A percentile compares a stretch with the other conserved stretches of the same genome.
Evolutionary conservation across 2,797 vertebrate genomes (phyloP).

Genomic region (Podarcis lilfordi): DNA sequence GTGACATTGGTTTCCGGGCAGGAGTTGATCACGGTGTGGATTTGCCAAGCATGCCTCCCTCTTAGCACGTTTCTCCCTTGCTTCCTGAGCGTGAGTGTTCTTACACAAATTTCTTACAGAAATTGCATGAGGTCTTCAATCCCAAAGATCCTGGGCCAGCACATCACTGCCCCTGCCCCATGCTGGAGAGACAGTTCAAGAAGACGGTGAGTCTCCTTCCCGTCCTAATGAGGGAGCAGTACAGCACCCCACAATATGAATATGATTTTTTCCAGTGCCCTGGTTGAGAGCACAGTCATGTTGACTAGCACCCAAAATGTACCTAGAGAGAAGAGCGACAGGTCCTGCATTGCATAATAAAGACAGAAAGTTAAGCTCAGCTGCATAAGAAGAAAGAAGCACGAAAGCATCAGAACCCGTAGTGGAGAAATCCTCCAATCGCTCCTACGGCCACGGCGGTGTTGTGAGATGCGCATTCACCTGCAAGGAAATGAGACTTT

Average conservation of each 20-base stretch:
- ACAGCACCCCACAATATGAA: too few relatives aligned
- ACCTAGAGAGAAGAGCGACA: background rate
- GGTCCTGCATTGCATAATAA: too few relatives aligned
- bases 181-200: background rate
- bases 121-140: too few relatives aligned
- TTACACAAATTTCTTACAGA: too few relatives aligned
- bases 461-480: constrained; percentile 88
- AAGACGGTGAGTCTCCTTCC: background rate
- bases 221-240: too few relatives aligned
- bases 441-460: constrained; percentile 83
- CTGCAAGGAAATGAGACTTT: constrained; percentile 64
- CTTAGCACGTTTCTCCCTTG: too few relatives aligned
- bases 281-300: background rate
- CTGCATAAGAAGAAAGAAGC: background rate
- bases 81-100: too few relatives aligned
- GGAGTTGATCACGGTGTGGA: too few relatives aligned
- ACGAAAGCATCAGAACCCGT: background rate
- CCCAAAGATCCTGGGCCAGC: too few relatives aligned
- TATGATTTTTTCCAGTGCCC: background rate
- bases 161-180: too few relatives aligned
- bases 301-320: background rate
- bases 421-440: constrained; percentile 86
- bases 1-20: too few relatives aligned
- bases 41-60: too few relatives aligned
- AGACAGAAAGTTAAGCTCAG: background rate